A percentile compares a stretch with the other conserved stretches of the same genome.
phyloP scores from a whole-genome alignment of 2,797 vertebrate genomes.

The Melanotaenia trifasciata region DNA sequence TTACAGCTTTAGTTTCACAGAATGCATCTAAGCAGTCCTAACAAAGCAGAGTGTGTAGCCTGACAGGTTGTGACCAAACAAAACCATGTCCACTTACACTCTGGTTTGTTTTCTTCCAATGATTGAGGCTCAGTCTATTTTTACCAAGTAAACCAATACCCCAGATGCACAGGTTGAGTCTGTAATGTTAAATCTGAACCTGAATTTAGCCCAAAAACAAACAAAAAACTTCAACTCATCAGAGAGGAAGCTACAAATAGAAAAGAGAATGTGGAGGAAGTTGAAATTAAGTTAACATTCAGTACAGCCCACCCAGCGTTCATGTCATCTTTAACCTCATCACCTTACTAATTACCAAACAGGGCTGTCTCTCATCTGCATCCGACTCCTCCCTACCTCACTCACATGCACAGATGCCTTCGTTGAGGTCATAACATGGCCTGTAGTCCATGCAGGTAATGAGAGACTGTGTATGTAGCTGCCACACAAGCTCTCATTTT shows the following conservation, averaged over 20 bases:
- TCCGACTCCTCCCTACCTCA: conserved; percentile 11
- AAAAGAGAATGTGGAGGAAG: conserved; percentile 45
- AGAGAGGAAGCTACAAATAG: conserved; percentile 39
- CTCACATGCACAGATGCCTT: conserved; percentile 9
- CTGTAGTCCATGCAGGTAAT: conserved; percentile 60
- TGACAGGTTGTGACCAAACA: neutral
- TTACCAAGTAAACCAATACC: conserved; percentile 2
- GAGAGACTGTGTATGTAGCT: conserved; percentile 34
- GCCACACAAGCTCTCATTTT: conserved; percentile 22
- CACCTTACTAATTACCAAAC: conserved; percentile 58
- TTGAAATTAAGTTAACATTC: conserved; percentile 57
- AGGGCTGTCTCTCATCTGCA: conserved; percentile 27
- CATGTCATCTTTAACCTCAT: conserved; percentile 60
- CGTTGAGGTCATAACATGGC: conserved; percentile 52
- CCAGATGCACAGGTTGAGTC: conserved; percentile 33
- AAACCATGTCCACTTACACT: conserved; percentile 1
- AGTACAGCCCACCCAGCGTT: conserved; percentile 34
- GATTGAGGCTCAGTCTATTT: conserved; percentile 7
- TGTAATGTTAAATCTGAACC: conserved; percentile 13
- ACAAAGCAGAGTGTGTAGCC: neutral
- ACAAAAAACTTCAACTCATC: conserved; percentile 24
- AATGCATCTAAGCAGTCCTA: neutral
- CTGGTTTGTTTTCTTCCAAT: conserved; percentile 2
- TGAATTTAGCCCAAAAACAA: conserved; percentile 7
- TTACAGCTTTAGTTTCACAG: neutral